Base-by-base conservation (phyloP, 1,140 invertebrate species). In the Panagrolaimus sp. region DNA sequence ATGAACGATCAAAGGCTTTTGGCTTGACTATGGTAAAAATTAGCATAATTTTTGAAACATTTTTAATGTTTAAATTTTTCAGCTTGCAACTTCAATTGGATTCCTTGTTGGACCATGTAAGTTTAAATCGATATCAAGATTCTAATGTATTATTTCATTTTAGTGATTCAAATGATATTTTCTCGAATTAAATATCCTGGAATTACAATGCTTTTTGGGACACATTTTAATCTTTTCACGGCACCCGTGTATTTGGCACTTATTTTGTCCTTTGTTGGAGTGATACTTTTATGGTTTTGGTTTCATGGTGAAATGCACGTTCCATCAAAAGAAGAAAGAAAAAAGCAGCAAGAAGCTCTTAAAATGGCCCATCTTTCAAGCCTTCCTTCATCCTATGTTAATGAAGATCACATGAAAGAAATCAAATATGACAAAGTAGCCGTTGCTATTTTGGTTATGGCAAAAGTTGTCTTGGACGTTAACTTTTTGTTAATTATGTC, bases 141-240 rank as follows among this genome's bases (percentile, higher is more conserved):
- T 17, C 5, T 17, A 4, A 28, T 17, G 26, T 6, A 28, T 1
- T 10, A 15, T 26, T 21, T 3, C 17, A 7, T 65, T 70, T 70
- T 43, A 70, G 68, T 70, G 9, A 28, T 70, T 26, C 17, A 32
- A 28, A 26, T 47, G 1, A 43, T 62, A 17, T 48, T 70, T 21
- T 43, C 70, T 0, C 52, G 74, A 5, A 26, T 71, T 26, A 65
- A 65, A 17, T 71, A 71, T 43, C 71, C 71, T 12, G 71, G 71
- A 0, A 24, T 47, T 7, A 10, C n/a, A 21, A 17, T 73, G 26
- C 43, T 52, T 28, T 73, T 65, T 44, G 71, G 71, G 10, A n/a
- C 73, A 15, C 71, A 71, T 32, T 21, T 71, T 12, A 71, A 72
- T 65, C 21, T 71, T 10, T 71, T 68, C 47, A 71, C 71, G 7